These are phyloP conservation scores for Drosophila mettleri DNA, from an alignment of 2,888 invertebrate genomes.

Conservation along the genomic window DNA sequence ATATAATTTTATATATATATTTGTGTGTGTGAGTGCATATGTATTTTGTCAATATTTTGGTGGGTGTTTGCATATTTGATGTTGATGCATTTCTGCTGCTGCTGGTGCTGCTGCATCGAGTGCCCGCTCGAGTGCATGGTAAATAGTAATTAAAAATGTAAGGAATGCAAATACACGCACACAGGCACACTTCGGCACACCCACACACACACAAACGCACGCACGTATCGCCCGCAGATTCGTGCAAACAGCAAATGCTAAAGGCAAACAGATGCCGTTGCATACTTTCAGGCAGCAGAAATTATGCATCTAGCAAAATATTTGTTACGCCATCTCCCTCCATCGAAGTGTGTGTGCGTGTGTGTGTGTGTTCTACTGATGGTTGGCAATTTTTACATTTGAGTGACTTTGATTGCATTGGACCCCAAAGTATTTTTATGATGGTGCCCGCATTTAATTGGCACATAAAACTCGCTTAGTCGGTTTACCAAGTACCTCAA, in stretches of 20 bases:
- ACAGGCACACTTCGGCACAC: neutral
- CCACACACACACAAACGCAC: constrained; percentile 3
- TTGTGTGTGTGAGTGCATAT: constrained; percentile 7
- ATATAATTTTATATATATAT: neutral
- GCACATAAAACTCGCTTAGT: constrained; percentile 49
- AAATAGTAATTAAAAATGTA: constrained; percentile 80
- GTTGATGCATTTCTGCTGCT: constrained; percentile 54
- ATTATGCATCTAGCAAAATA: constrained; percentile 69
- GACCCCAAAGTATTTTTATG: constrained; percentile 50
- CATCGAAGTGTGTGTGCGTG: neutral
- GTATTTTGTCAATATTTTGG: constrained; percentile 69
- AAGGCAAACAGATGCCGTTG: constrained; percentile 61
- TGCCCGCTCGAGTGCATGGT: constrained; percentile 71
- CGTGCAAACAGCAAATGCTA: constrained; percentile 53
- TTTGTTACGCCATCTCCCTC: constrained; percentile 18
- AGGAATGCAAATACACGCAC: constrained; percentile 67
- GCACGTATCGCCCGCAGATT: constrained; percentile 14
- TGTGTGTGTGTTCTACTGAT: constrained; percentile 20
- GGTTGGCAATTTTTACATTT: constrained; percentile 56
- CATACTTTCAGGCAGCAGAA: constrained; percentile 63
- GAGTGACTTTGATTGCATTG: constrained; percentile 59
- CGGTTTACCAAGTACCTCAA: constrained; percentile 30
- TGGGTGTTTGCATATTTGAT: constrained; percentile 57
- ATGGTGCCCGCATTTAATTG: constrained; percentile 55
- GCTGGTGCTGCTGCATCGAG: constrained; percentile 46